Percentiles rank a stretch among this genome's conserved stretches.
phyloP scores from a whole-genome alignment of 2,113 vertebrate genomes.

The Rhea americana region DNA sequence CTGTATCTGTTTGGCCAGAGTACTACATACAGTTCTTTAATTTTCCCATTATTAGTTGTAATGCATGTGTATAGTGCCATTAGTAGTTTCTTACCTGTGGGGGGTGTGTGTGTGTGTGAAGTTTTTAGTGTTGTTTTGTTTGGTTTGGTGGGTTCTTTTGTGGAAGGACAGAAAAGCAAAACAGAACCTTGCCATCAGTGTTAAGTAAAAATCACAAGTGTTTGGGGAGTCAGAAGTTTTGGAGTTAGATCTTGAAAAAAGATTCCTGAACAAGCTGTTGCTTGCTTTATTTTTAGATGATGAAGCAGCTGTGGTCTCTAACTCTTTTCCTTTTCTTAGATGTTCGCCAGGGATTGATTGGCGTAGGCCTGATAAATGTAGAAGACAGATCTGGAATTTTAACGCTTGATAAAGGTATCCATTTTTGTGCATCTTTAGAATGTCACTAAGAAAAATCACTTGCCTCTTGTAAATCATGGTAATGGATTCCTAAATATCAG shows the following conservation, averaged over 20 bases:
- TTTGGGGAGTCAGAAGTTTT: background rate
- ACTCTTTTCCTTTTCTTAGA: conserved; percentile 75
- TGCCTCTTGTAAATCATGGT: fast-evolving
- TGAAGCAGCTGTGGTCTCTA: background rate
- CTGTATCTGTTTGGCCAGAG: background rate
- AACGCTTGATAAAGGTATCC: conserved; percentile 93
- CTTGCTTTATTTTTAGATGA: background rate
- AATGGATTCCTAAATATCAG: background rate
- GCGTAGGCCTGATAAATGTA: conserved; percentile 93
- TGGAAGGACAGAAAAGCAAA: background rate
- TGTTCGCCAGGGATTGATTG: conserved; percentile 92
- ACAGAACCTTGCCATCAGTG: background rate
- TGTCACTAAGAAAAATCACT: background rate
- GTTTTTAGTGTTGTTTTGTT: no score
- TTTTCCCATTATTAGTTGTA: background rate
- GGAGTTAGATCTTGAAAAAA: background rate
- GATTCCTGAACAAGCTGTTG: background rate
- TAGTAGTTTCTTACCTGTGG: background rate
- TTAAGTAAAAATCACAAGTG: background rate
- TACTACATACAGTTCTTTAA: fast-evolving
- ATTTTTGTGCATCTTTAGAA: background rate
- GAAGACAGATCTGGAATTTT: conserved; percentile 92
- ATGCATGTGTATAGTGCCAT: fast-evolving
- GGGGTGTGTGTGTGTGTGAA: no score
- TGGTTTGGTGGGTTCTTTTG: background rate